Conservation (phyloP, 2,888 invertebrate species). For the Scelioninae gen. 1 region DNA sequence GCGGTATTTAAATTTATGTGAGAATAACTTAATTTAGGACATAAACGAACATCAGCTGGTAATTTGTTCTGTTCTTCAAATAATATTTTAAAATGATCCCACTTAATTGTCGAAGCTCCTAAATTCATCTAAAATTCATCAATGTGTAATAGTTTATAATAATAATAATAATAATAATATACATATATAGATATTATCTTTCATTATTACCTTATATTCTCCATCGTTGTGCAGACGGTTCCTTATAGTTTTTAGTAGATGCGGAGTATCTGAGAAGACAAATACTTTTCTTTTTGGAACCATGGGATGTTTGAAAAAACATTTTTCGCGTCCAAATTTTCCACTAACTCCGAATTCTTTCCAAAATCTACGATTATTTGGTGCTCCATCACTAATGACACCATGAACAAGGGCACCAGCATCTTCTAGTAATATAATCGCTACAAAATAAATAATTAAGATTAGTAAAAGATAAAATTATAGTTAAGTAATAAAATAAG, state of each 20-base stretch:
- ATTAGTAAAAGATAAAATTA: too few species aligned
- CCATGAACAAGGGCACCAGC: background rate
- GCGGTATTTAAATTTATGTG: constrained; percentile 32
- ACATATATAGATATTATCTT: too few species aligned
- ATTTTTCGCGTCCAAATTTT: background rate
- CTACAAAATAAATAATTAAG: background rate
- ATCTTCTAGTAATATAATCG: background rate
- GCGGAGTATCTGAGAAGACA: constrained; percentile 10
- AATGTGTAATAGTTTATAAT: too few species aligned
- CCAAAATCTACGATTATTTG: background rate
- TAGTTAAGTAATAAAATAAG: too few species aligned
- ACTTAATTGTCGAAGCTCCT: background rate
- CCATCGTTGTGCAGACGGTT: background rate
- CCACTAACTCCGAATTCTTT: background rate
- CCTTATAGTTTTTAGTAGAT: constrained; percentile 7
- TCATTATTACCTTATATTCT: background rate
- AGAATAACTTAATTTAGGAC: constrained; percentile 12
- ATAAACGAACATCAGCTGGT: constrained; percentile 22
- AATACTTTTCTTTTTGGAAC: background rate
- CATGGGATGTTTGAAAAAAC: background rate
- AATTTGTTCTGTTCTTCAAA: constrained; percentile 6
- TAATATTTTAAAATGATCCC: constrained; percentile 17
- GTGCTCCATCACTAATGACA: background rate
- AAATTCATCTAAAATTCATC: constrained; percentile 13
- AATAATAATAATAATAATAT: too few species aligned